These are phyloP conservation scores for Steatornis caripensis DNA, from an alignment of 2,113 vertebrate species.

Conservation along the genomic window DNA sequence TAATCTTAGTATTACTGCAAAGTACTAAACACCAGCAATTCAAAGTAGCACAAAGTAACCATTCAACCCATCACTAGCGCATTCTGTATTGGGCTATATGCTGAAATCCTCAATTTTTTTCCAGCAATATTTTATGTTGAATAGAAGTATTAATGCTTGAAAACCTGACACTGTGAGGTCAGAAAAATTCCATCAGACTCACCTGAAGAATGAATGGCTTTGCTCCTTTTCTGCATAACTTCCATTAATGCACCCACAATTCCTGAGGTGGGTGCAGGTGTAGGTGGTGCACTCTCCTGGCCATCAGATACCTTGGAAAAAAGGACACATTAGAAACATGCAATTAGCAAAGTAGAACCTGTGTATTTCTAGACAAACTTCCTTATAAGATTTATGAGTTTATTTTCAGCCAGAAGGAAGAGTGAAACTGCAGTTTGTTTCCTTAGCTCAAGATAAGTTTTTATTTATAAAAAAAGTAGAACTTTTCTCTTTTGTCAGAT, in stretches of 20 bases:
- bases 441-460: background rate
- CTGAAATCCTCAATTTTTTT: background rate
- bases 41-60: background rate
- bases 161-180: background rate
- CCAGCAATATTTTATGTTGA: background rate
- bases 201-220: conserved; percentile 99
- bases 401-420: background rate
- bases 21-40: background rate
- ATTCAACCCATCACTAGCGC: background rate
- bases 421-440: background rate
- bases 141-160: background rate
- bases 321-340: background rate
- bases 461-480: background rate
- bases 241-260: conserved; percentile 97
- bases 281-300: conserved; percentile 82
- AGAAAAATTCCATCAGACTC: background rate
- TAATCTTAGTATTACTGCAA: background rate
- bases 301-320: conserved; percentile 84
- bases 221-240: conserved; percentile 99
- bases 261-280: conserved; percentile 83
- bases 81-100: background rate
- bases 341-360: background rate
- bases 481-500: background rate
- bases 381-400: background rate
- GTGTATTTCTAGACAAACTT: background rate